Conservation (phyloP, 2,888 invertebrate species). For the Cordilura impudica region DNA sequence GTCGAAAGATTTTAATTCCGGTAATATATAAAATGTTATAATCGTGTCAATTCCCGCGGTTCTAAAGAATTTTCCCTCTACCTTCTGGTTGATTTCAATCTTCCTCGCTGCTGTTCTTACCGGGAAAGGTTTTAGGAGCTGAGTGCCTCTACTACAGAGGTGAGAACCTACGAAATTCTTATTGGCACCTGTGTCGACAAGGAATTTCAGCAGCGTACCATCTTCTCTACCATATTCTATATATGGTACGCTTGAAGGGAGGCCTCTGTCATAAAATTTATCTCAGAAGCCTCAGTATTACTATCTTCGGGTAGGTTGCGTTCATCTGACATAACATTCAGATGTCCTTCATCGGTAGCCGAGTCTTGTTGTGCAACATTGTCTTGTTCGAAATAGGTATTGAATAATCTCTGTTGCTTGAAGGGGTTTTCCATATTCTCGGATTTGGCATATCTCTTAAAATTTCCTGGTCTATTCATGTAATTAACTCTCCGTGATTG, state of each 20-base stretch:
- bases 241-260: conserved; percentile 13
- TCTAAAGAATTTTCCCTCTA: too few relatives aligned
- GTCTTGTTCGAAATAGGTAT: not conserved
- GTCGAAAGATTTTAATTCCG: too few relatives aligned
- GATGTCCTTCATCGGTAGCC: not conserved
- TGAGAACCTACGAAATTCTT: not conserved
- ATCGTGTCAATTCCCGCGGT: too few relatives aligned
- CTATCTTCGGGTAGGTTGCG: not conserved
- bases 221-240: not conserved
- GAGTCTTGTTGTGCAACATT: not conserved
- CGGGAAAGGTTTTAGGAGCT: not conserved
- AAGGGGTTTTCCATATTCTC: not conserved
- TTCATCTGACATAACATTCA: not conserved
- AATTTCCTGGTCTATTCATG: not conserved
- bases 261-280: conserved; percentile 38
- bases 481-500: not conserved
- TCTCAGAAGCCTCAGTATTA: too few relatives aligned
- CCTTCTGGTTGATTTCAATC: too few relatives aligned
- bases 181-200: not conserved
- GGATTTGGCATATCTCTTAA: not conserved
- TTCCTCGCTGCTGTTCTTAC: not conserved
- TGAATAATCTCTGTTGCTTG: not conserved
- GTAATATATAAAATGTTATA: too few relatives aligned
- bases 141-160: not conserved
- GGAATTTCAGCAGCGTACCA: conserved; percentile 24